phyloP scores from a whole-genome alignment of 1,140 invertebrate species.

The Marisa cornuarietis region DNA sequence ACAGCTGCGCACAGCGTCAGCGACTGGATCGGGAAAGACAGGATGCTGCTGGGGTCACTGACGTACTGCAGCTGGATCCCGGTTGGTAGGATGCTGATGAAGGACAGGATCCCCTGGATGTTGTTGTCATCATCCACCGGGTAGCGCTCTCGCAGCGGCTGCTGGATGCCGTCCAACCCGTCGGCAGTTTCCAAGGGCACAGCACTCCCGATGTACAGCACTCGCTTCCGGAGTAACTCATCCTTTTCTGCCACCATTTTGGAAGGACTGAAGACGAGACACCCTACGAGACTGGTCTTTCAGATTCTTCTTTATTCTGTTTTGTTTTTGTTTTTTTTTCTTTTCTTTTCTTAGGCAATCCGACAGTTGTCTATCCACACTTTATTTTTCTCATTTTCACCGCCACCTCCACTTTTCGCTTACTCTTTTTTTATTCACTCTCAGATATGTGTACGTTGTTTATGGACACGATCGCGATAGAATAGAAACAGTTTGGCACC shows the following conservation, averaged over 20 bases:
- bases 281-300: not conserved
- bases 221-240: slow-evolving; percentile 75
- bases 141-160: slow-evolving; percentile 95
- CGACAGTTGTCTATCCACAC: not conserved
- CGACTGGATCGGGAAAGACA: slow-evolving; percentile 97
- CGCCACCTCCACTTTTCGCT: not conserved
- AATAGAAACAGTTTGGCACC: not conserved
- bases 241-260: slow-evolving; percentile 30
- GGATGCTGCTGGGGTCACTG: slow-evolving; percentile 91
- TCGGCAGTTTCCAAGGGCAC: slow-evolving; percentile 98
- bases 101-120: slow-evolving; percentile 57
- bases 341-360: too few relatives aligned
- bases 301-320: not conserved
- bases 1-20: slow-evolving; percentile 98
- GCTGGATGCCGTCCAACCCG: slow-evolving; percentile 93
- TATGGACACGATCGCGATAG: not conserved
- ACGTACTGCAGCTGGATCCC: slow-evolving; percentile 96
- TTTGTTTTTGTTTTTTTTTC: too few relatives aligned
- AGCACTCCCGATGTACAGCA: slow-evolving; percentile 96
- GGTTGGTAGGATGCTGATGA: slow-evolving; percentile 95
- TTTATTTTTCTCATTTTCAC: slow-evolving; percentile 11
- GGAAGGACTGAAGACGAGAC: not conserved
- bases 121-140: slow-evolving; percentile 44
- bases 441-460: not conserved
- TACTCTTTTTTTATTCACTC: too few relatives aligned